Evolutionary conservation across 2,797 vertebrate genomes (phyloP), one percentile per base, ranked within the genome.

Genomic region (Enteromius radiatus): DNA sequence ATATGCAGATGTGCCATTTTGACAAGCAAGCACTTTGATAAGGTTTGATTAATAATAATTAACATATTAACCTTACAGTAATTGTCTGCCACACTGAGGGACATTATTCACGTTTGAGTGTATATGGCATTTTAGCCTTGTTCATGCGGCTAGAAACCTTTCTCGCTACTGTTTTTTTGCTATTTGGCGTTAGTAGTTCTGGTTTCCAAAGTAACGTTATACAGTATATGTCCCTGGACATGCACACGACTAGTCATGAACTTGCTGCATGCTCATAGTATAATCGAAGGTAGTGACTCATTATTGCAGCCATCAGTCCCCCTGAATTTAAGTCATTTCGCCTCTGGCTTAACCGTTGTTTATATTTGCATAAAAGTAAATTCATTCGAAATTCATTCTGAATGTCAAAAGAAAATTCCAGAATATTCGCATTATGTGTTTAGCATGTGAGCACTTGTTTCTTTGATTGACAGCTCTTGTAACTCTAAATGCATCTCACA

Each of bases 361-460:
- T 17, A 3, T 63, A 14, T 12, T 2, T 31, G 69, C 10, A 26
- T 26, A 71, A 49, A 49, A 12, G 26, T 78, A 12, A 31, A 31
- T 31, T 31, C 2, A 31, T 43, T 43, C 9, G 3, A 17, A 21
- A 80, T 78, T 78, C 0, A 59, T 54, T 75, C 59, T 3, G n/a
- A 59, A 59, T 9, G 54, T 56, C 12, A 31, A 36, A 71, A 84
- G 73, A 85, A 87, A 59, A 84, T 81, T 86, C 65, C 79, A 88
- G 52, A 59, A 81, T 76, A 76, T 88, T 43, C 73, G 80, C 86
- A 80, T 78, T 59, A 70, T 80, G 28, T 67, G 63, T 84, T 80
- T 75, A 78, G 70, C 75, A 63, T 65, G 33, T 81, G 77, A 83
- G 52, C 76, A 77, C 87, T 85, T 87, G 86, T 84, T 84, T 86